Evolutionary conservation across 2,797 vertebrate genomes (phyloP).

Genomic region (Todus mexicanus): DNA sequence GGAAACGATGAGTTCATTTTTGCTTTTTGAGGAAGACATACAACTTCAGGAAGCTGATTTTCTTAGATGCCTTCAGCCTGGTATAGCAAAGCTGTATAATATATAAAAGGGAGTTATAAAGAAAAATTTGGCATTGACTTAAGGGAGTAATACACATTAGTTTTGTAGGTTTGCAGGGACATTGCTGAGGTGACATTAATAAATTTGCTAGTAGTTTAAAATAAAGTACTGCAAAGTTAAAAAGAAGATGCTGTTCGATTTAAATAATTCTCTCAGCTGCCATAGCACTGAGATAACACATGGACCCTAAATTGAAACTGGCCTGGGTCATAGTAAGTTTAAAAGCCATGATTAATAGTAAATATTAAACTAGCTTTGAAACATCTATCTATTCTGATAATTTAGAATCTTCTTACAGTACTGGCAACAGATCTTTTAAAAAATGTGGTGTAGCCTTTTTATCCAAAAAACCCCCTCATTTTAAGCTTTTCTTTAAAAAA

Average conservation of each 20-base stretch:
- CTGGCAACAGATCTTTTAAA: background rate
- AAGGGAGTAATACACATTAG: background rate
- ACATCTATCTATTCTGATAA: background rate
- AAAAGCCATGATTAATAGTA: background rate
- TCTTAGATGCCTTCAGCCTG: background rate
- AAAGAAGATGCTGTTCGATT: background rate
- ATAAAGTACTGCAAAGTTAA: background rate
- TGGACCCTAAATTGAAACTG: background rate
- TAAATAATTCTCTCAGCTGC: background rate
- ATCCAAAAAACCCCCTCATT: rapidly evolving
- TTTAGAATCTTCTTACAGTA: background rate
- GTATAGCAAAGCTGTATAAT: background rate
- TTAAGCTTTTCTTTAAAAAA: background rate
- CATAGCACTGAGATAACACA: background rate
- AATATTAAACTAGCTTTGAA: background rate
- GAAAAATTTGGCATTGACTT: background rate
- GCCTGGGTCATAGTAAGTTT: background rate
- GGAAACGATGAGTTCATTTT: background rate
- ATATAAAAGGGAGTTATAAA: background rate
- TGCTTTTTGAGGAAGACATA: background rate
- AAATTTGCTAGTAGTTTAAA: background rate
- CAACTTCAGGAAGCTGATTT: background rate
- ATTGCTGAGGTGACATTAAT: background rate
- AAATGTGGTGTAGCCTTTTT: background rate
- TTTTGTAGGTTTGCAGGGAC: background rate